A percentile compares a stretch with the other conserved stretches of the same genome.
Conservation (phyloP, 2,888 invertebrate species). For the Pollenia griseotomentosa region DNA sequence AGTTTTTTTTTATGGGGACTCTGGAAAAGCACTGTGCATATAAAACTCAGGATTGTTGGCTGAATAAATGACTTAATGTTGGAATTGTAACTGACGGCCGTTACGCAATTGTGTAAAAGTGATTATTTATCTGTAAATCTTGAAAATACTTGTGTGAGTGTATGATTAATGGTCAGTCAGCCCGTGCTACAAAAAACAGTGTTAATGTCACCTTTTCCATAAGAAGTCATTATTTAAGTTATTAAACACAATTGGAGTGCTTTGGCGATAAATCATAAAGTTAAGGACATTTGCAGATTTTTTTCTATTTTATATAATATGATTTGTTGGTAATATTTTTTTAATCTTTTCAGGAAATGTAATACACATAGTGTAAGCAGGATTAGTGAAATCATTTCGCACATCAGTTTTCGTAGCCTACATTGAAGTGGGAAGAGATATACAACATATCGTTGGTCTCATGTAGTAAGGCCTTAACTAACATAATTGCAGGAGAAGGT, state of each 20-base stretch:
- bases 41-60: conserved; percentile 13
- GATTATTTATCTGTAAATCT: conserved; percentile 59
- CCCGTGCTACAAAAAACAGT: conserved; percentile 13
- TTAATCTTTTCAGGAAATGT: no score
- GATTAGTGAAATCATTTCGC: no score
- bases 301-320: no score
- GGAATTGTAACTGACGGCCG: conserved; percentile 37
- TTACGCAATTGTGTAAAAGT: conserved; percentile 59
- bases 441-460: no score
- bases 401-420: no score
- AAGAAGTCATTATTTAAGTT: conserved; percentile 36
- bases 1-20: background rate
- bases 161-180: conserved; percentile 54
- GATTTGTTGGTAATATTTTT: no score
- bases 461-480: no score
- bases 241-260: conserved; percentile 10
- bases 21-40: conserved; percentile 2
- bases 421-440: no score
- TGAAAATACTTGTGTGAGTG: conserved; percentile 50
- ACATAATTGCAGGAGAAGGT: no score
- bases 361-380: no score
- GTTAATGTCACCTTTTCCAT: conserved; percentile 44
- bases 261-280: background rate
- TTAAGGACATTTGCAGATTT: background rate
- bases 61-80: conserved; percentile 23